phyloP scores from a whole-genome alignment of 2,113 vertebrate genomes.

The Cyanoramphus novaezelandiae region DNA sequence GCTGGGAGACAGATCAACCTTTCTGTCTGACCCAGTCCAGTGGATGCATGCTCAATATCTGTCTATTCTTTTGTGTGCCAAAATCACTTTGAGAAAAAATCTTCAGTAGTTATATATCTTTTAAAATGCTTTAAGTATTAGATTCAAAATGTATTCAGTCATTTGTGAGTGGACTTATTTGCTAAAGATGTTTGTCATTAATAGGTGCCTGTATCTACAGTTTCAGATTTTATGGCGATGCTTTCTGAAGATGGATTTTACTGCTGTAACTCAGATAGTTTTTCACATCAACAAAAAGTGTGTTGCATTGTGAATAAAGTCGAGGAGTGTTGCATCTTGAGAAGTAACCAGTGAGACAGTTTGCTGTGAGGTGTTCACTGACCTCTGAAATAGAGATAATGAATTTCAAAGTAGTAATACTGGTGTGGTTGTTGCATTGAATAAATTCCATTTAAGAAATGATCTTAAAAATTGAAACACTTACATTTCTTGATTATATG shows the following conservation, averaged over 20 bases:
- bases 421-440: background rate
- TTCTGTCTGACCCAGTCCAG: background rate
- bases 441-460: background rate
- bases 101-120: background rate
- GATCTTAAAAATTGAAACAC: background rate
- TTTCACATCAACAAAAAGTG: background rate
- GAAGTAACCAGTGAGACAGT: background rate
- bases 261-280: background rate
- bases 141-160: background rate
- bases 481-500: background rate
- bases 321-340: background rate
- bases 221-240: background rate
- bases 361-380: background rate
- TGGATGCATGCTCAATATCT: background rate
- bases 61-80: background rate
- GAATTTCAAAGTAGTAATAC: background rate
- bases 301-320: background rate
- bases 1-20: rapidly evolving
- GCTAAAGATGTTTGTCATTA: background rate
- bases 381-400: background rate
- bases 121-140: background rate
- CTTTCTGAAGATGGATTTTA: background rate
- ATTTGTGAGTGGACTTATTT: background rate
- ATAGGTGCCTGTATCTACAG: background rate
- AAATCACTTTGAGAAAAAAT: background rate